These are phyloP conservation scores for Henricia sp. DNA, from an alignment of 53 echinoderm and acorn worm genomes.

Conservation along the genomic window DNA sequence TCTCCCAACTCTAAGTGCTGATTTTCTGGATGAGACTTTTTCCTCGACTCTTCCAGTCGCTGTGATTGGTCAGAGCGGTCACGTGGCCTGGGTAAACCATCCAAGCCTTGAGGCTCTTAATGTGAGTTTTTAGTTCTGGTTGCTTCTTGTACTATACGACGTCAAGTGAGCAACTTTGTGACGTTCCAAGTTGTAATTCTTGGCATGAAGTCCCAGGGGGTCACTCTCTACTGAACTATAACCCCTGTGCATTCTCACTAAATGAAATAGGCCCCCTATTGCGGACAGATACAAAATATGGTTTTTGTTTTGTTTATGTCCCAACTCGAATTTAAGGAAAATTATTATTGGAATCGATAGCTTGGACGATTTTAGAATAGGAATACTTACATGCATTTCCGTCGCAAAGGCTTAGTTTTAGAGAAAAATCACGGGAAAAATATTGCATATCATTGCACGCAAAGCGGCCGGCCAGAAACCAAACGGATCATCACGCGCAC, in stretches of 20 bases:
- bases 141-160: neutral
- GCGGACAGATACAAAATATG: neutral
- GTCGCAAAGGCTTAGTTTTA: too few relatives aligned
- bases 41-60: slow-evolving; percentile 34
- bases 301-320: neutral
- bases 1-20: slow-evolving; percentile 61
- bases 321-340: too few relatives aligned
- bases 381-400: too few relatives aligned
- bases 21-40: slow-evolving; percentile 53
- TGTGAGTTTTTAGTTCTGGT: neutral
- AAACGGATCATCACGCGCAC: too few relatives aligned
- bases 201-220: neutral
- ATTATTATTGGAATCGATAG: too few relatives aligned
- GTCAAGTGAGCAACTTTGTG: neutral
- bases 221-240: neutral
- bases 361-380: too few relatives aligned
- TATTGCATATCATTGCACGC: too few relatives aligned
- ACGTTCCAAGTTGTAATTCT: neutral
- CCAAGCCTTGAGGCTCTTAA: slow-evolving; percentile 2
- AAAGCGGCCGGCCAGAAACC: too few relatives aligned
- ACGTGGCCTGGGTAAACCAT: slow-evolving; percentile 63
- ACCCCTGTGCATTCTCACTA: neutral
- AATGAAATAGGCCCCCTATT: too few relatives aligned
- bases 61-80: too few relatives aligned
- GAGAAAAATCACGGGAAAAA: too few relatives aligned